Percentiles rank a stretch among this genome's conserved stretches.
Evolutionary conservation across 2,113 vertebrate species (phyloP).

Genomic region (Lophotis ruficrista): DNA sequence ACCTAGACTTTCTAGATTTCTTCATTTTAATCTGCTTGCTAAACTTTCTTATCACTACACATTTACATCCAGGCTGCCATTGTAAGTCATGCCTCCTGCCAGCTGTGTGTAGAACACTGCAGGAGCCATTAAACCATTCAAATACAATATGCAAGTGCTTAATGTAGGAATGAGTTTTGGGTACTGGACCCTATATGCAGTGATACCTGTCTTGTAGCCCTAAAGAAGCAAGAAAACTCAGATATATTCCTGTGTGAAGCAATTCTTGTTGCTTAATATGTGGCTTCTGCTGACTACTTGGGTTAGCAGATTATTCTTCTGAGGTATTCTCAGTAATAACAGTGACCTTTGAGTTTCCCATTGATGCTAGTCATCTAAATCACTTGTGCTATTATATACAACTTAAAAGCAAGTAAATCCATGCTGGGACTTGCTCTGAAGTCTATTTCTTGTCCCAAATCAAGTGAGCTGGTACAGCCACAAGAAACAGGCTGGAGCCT

Average conservation of each 20-base stretch:
- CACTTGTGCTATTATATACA: not conserved
- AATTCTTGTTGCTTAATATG: not conserved
- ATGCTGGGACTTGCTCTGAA: not conserved
- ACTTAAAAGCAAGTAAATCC: not conserved
- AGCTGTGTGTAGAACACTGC: not conserved
- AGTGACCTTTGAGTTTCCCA: not conserved
- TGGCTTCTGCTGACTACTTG: not conserved
- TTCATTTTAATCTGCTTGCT: not conserved
- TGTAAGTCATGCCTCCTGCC: not conserved
- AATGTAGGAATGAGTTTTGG: not conserved
- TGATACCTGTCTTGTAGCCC: not conserved
- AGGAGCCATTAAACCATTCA: not conserved
- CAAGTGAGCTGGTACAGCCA: not conserved
- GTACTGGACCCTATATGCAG: not conserved
- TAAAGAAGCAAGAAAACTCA: not conserved
- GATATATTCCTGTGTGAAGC: not conserved
- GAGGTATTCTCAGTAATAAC: rapidly evolving
- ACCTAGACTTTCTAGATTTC: not conserved
- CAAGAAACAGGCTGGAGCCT: not conserved
- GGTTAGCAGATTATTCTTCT: not conserved
- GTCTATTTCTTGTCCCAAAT: not conserved
- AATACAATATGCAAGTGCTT: not conserved
- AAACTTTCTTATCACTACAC: not conserved
- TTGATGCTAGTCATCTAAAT: not conserved
- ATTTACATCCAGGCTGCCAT: not conserved